These are phyloP conservation scores for Camponotus fellah DNA, from an alignment of 2,888 invertebrate genomes.

Conservation along the genomic window DNA sequence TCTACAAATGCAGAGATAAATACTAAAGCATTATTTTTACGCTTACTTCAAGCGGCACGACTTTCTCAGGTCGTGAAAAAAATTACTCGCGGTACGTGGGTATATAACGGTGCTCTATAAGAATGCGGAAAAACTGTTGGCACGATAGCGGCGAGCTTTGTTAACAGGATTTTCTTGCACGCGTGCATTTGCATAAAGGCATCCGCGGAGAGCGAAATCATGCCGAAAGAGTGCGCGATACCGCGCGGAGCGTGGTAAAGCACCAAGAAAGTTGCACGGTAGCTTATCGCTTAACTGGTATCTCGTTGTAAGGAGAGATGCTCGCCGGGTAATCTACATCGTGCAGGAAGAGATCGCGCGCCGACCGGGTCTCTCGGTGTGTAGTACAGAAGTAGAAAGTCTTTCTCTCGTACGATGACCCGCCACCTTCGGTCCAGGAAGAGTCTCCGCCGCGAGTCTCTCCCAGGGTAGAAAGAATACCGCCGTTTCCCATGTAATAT, in stretches of 20 bases:
- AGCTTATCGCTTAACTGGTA: constrained; percentile 73
- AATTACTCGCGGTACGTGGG: not conserved
- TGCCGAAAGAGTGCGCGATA: constrained; percentile 45
- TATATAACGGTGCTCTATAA: constrained; percentile 29
- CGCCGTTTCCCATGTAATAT: constrained; percentile 64
- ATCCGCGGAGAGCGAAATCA: constrained; percentile 46
- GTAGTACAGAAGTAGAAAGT: constrained; percentile 76
- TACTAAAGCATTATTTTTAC: not conserved
- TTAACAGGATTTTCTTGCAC: constrained; percentile 52
- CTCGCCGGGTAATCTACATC: constrained; percentile 73
- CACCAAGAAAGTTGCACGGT: constrained; percentile 69
- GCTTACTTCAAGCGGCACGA: not conserved
- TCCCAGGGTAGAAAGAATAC: constrained; percentile 55
- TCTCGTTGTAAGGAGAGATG: constrained; percentile 75
- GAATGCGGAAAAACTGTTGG: constrained; percentile 37
- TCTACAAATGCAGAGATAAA: not conserved
- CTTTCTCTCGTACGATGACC: constrained; percentile 75
- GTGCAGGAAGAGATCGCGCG: constrained; percentile 69
- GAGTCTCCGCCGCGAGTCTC: constrained; percentile 44
- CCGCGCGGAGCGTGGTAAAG: constrained; percentile 36
- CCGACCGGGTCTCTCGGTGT: constrained; percentile 30
- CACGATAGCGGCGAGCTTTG: constrained; percentile 44
- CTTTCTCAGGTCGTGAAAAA: constrained; percentile 28
- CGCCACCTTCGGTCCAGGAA: constrained; percentile 64
- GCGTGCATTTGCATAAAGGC: constrained; percentile 55